Evolutionary conservation across 2,113 vertebrate species (phyloP), one percentile per base, ranked within the genome.

Genomic region (Sebastes fasciatus): DNA sequence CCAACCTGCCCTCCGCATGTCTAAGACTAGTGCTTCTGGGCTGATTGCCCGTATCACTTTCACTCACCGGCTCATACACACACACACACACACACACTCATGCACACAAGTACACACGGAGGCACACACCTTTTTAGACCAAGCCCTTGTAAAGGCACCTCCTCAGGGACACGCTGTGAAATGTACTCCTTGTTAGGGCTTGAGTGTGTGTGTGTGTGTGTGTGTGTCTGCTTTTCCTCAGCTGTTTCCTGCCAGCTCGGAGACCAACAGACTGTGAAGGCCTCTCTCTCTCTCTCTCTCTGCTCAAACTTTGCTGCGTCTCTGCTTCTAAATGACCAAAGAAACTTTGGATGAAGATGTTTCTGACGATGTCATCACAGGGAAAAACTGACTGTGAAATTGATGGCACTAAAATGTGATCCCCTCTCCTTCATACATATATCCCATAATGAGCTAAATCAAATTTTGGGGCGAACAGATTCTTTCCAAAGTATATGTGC

Each of bases 181-280:
- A 95, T 87, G 89, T 83, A 90, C 86, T 86, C 95, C 95, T 95
- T 95, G 95, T 96, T 94, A 93, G 83, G 48, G 26, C 8, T 63
- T 48, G 46, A 16, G 76, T 42, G 69, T 87, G 85, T 65, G 46
- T 51, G 74, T 52, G 76, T 48, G 43, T 78, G 83, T 72, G 54
- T 83, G 81, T 77, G 85, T 88, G 89, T 94, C 95, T 95, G 95
- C 93, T 95, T 95, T 95, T 90, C 92, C 92, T 95, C 94, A 93
- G 93, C 94, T 94, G 93, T 94, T 96, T 95, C 95, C 95, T 95
- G 94, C 82, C 91, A 91, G 83, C 90, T 84, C 72, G 7, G 72
- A 83, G 74, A 88, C 86, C 93, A 94, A 64, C 89, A 90, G 91
- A 93, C 92, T 94, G 93, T 93, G 91, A 94, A 92, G 87, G 85